These are phyloP conservation scores for Orthonychiurus folsomi DNA, from an alignment of 2,888 invertebrate species.

Conservation along the genomic window DNA sequence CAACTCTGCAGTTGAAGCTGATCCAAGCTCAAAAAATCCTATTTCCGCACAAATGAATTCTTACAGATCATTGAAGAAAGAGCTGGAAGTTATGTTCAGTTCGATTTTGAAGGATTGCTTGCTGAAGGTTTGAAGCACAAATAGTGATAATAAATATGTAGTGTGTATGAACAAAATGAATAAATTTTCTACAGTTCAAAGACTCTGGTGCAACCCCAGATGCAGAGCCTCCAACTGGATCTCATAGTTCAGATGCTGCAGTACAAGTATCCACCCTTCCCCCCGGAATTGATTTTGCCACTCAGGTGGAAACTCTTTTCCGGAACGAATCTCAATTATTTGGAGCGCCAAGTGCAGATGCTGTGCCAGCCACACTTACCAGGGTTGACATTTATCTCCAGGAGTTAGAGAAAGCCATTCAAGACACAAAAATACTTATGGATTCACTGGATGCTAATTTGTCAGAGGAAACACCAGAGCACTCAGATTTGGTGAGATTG, in stretches of 20 bases:
- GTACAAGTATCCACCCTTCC: constrained; percentile 62
- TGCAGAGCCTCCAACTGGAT: background rate
- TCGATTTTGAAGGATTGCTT: background rate
- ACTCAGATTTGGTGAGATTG: too few relatives aligned
- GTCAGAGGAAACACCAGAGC: too few relatives aligned
- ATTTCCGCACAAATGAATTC: constrained; percentile 11
- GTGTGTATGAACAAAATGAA: background rate
- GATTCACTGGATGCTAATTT: too few relatives aligned
- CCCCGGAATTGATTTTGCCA: constrained; percentile 65
- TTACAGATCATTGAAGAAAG: constrained; percentile 8
- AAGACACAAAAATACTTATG: too few relatives aligned
- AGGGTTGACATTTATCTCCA: constrained; percentile 72
- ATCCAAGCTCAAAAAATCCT: constrained; percentile 4
- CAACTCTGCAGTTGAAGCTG: background rate
- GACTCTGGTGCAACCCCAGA: background rate
- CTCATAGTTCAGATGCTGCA: constrained; percentile 6
- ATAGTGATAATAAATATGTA: background rate
- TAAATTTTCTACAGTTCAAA: background rate
- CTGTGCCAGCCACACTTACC: constrained; percentile 47
- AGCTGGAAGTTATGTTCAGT: constrained; percentile 11
- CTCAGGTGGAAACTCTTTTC: constrained; percentile 65
- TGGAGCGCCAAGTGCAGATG: constrained; percentile 14
- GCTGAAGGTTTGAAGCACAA: background rate
- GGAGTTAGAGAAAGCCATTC: constrained; percentile 63
- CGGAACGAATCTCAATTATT: constrained; percentile 1